phyloP scores from a whole-genome alignment of 2,797 vertebrate species.

The Cephalopachus bancanus region DNA sequence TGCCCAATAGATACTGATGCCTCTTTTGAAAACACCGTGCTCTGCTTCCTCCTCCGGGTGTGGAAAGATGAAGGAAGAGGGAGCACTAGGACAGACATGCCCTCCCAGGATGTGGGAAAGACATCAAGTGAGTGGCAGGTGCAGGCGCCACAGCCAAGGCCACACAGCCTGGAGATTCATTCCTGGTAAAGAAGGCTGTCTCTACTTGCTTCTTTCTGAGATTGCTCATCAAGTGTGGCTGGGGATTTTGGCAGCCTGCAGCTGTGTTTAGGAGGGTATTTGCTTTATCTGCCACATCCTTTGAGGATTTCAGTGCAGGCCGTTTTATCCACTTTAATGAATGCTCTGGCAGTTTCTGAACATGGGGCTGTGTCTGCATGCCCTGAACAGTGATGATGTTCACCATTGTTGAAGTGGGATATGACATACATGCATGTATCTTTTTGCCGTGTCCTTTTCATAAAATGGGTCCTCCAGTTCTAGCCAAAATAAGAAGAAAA shows the following conservation, averaged over 20 bases:
- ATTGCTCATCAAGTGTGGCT: not conserved
- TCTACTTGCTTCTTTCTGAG: constrained; percentile 47
- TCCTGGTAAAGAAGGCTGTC: constrained; percentile 41
- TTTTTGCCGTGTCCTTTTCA: not conserved
- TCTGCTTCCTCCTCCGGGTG: not conserved
- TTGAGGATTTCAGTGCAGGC: constrained; percentile 78
- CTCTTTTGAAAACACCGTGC: not conserved
- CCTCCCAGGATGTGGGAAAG: constrained; percentile 63
- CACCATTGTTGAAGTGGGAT: not conserved
- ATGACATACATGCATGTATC: not conserved
- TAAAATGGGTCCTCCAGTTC: not conserved
- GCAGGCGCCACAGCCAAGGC: not conserved
- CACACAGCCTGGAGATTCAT: not conserved
- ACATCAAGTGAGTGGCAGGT: constrained; percentile 60
- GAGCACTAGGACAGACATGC: not conserved
- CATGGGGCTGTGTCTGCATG: not conserved
- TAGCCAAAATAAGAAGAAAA: not conserved
- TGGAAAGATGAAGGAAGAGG: not conserved
- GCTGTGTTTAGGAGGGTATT: constrained; percentile 81
- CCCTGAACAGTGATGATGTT: constrained; percentile 17
- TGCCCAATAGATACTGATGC: not conserved
- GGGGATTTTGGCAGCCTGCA: constrained; percentile 72
- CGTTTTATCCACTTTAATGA: constrained; percentile 76
- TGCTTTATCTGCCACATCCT: constrained; percentile 78
- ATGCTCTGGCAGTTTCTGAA: constrained; percentile 56